phyloP scores from a whole-genome alignment of 2,888 invertebrate species.

The Rhimphoctona megacephalus region DNA sequence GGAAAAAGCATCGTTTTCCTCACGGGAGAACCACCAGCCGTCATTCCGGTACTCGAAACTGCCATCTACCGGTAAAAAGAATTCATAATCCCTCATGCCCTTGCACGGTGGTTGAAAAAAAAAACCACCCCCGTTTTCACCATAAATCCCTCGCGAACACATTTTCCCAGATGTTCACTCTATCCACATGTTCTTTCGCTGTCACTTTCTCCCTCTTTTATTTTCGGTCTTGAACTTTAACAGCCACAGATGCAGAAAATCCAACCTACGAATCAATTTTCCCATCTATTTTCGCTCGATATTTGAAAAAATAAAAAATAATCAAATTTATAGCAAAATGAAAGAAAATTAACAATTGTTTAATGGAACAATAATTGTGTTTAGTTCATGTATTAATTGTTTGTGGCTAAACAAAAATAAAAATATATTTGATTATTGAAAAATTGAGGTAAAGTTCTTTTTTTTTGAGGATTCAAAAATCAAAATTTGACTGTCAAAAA shows the following conservation, averaged over 20 bases:
- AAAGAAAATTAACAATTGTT: too few species aligned
- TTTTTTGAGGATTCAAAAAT: background rate
- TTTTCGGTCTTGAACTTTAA: background rate
- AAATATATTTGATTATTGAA: background rate
- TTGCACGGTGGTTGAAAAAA: slow-evolving; percentile 48
- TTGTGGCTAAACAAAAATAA: background rate
- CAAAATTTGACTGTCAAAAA: slow-evolving; percentile 28
- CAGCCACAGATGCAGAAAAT: background rate
- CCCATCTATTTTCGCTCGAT: background rate
- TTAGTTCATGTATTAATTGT: background rate
- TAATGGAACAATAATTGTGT: too few species aligned
- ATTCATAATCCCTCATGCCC: slow-evolving; percentile 10
- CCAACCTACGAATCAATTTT: background rate
- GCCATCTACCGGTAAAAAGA: slow-evolving; percentile 20
- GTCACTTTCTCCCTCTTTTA: background rate
- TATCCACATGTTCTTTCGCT: slow-evolving; percentile 10
- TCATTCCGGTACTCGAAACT: slow-evolving; percentile 1
- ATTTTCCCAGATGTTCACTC: slow-evolving; percentile 27
- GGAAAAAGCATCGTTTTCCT: background rate
- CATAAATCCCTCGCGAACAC: slow-evolving; percentile 4
- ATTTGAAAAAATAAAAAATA: background rate
- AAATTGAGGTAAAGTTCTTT: background rate
- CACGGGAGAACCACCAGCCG: slow-evolving; percentile 10
- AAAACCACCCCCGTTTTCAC: slow-evolving; percentile 54
- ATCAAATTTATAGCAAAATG: background rate